Conservation (phyloP, 2,888 invertebrate genomes). For the Acrobeloides nanus region DNA sequence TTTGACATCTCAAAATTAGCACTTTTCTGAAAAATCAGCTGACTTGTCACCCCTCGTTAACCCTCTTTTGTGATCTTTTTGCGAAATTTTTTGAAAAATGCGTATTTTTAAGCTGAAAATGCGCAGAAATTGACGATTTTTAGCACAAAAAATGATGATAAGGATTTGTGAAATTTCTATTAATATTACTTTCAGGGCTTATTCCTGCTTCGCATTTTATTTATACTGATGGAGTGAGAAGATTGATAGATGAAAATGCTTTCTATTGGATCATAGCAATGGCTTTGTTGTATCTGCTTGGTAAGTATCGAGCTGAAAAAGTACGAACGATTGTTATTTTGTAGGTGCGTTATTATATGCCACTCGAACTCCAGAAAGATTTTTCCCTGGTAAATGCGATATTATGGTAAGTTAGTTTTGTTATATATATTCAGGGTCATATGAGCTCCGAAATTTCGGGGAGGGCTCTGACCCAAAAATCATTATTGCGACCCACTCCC, state of each 20-base stretch:
- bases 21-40: too few relatives aligned
- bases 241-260: constrained; percentile 79
- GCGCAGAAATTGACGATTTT: too few relatives aligned
- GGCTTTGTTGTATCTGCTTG: constrained; percentile 80
- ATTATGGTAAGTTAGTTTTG: neutral
- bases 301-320: constrained; percentile 3
- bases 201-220: constrained; percentile 95
- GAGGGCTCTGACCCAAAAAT: too few relatives aligned
- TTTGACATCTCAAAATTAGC: too few relatives aligned
- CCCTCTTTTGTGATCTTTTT: too few relatives aligned
- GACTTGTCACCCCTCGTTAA: too few relatives aligned
- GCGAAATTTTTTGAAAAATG: too few relatives aligned
- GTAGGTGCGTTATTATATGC: constrained; percentile 88
- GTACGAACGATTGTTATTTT: neutral
- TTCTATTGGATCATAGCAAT: constrained; percentile 88
- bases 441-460: too few relatives aligned
- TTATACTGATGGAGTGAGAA: constrained; percentile 87
- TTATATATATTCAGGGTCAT: constrained; percentile 3
- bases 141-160: neutral
- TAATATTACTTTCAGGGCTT: constrained; percentile 63
- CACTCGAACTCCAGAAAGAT: constrained; percentile 86
- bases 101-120: too few relatives aligned
- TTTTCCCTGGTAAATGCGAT: constrained; percentile 65
- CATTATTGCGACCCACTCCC: too few relatives aligned
- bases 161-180: neutral